A percentile compares a stretch with the other conserved stretches of the same genome.
phyloP scores from a whole-genome alignment of 2,888 invertebrate genomes.

The Listrodromus nycthemerus region DNA sequence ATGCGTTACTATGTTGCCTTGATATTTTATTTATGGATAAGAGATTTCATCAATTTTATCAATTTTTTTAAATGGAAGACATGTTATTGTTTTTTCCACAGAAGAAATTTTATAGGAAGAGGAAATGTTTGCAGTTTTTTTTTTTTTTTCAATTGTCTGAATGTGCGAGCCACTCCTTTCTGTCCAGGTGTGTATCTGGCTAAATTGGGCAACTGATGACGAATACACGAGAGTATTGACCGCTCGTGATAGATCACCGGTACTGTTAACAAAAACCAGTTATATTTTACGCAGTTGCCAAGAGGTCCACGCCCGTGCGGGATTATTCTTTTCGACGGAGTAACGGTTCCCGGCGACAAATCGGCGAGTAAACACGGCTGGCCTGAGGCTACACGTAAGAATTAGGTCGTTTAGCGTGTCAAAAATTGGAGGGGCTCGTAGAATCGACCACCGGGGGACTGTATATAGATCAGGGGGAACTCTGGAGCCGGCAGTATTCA shows the following conservation, averaged over 20 bases:
- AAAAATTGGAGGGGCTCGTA: slow-evolving; percentile 54
- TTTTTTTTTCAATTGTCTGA: background rate
- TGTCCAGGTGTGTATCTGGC: background rate
- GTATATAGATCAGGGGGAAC: slow-evolving; percentile 54
- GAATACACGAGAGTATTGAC: slow-evolving; percentile 39
- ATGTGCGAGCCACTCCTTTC: background rate
- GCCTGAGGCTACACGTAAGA: slow-evolving; percentile 49
- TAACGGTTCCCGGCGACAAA: slow-evolving; percentile 56
- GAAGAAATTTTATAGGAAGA: no score
- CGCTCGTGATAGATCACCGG: slow-evolving; percentile 50
- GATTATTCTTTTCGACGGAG: slow-evolving; percentile 51
- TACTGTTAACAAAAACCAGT: slow-evolving; percentile 51
- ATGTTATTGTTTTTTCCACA: no score
- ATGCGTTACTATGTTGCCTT: background rate
- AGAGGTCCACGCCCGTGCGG: slow-evolving; percentile 26
- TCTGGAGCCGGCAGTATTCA: slow-evolving; percentile 34
- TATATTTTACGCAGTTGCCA: slow-evolving; percentile 22
- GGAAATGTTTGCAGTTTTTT: no score
- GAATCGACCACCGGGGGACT: slow-evolving; percentile 4
- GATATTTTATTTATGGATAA: slow-evolving; percentile 1
- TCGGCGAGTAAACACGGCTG: slow-evolving; percentile 38
- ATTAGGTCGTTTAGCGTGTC: slow-evolving; percentile 57
- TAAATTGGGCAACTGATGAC: background rate
- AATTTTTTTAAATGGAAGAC: no score
- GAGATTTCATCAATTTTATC: background rate